Base-by-base conservation (phyloP, 1,140 invertebrate genomes). In the Apis cerana region DNA sequence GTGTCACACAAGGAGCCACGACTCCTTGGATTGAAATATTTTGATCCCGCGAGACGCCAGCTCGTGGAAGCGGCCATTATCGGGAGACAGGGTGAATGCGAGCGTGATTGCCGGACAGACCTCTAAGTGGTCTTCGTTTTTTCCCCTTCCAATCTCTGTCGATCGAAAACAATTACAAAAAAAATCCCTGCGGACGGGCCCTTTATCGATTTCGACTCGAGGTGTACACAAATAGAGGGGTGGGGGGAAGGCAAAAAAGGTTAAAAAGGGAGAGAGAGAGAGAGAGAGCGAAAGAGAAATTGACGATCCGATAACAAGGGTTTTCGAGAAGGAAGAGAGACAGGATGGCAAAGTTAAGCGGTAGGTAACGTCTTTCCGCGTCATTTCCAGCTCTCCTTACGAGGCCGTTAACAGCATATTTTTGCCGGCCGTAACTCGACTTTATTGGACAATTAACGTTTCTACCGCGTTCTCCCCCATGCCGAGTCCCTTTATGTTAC, bases 381-480 rank as follows among this genome's bases (percentile, higher is more conserved):
- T 90, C 88, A 91, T 92, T 91, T 91, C 89, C 90, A 89, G 87
- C 85, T 85, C 88, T 90, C 88, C 80, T 89, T 88, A 87, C 82
- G 81, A 52, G 75, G 83, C 85, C 82, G 85, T 88, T 89, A 91
- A 90, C 84, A 90, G 88, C 90, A 91, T 88, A 92, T 92, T 93
- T 92, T 91, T 89, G 88, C 82, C 87, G 79, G 75, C 83, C 88
- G 89, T 94, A 94, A 94, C 90, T 93, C 91, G 86, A 83, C 88
- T 93, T 93, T 94, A 94, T 93, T 92, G 91, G 89, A 90, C 93
- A 93, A 94, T 94, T 94, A 93, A 93, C 91, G 92, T 91, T 93
- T 91, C 88, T 71, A 85, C 78, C 87, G 62, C 68, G 62, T 58
- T 75, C 72, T 43, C 64, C 65, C 75, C 65, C 65, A 62, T 10